Conservation (phyloP, 2,113 vertebrate genomes). For the Antechinus stuartii region DNA sequence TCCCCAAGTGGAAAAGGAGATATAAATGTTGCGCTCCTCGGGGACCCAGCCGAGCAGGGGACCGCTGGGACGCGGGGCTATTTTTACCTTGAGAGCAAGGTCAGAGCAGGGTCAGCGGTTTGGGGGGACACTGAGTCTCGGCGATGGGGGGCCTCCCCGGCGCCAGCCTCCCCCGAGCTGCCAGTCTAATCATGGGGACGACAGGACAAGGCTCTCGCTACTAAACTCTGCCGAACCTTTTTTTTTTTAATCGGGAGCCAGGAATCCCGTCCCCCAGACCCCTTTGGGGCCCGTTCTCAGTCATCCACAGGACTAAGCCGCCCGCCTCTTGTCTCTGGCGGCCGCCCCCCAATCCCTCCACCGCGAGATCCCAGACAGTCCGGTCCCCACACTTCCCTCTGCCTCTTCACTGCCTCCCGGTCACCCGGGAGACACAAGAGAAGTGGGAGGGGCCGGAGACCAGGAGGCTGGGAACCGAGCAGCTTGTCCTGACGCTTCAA, state of each 20-base stretch:
- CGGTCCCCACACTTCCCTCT: conserved; percentile 3
- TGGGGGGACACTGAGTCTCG: neutral
- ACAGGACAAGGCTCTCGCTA: neutral
- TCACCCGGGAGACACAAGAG: conserved; percentile 61
- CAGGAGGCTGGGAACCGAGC: conserved; percentile 71
- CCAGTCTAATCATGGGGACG: conserved; percentile 62
- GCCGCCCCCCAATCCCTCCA: neutral
- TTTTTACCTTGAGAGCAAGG: neutral
- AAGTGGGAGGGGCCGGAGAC: conserved; percentile 13
- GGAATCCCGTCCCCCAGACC: neutral
- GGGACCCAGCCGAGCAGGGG: conserved; percentile 18
- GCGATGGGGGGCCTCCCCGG: conserved; percentile 52
- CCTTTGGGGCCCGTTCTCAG: neutral
- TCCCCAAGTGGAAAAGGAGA: conserved; percentile 70
- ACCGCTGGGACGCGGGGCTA: neutral
- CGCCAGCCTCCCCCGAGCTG: neutral
- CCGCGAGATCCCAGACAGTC: conserved; percentile 41
- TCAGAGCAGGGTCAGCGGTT: neutral
- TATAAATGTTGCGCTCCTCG: conserved; percentile 65
- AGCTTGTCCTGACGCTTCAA: conserved; percentile 72
- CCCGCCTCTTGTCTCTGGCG: neutral
- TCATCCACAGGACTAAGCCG: neutral
- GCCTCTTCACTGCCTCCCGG: neutral
- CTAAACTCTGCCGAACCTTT: neutral
- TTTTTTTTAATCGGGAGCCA: neutral